Evolutionary conservation across 2,113 vertebrate species (phyloP).

Genomic region (Cricetomys ansorgei): DNA sequence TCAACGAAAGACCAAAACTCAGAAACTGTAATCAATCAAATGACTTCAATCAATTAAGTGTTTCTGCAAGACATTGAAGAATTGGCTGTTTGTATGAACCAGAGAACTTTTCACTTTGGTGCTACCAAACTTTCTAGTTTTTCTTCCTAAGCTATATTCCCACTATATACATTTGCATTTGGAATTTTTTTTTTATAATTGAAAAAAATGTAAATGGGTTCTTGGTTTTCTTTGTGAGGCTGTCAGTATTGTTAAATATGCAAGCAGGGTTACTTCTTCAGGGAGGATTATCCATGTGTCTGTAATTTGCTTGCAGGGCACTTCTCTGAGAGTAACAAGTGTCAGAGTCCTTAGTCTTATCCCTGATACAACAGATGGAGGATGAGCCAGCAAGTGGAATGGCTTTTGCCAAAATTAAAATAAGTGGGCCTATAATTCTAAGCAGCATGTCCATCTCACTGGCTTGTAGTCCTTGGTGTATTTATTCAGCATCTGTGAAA

Average conservation of each 20-base stretch:
- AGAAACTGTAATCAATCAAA: constrained; percentile 26
- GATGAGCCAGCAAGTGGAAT: neutral
- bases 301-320: neutral
- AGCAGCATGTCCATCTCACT: neutral
- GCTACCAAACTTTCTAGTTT: neutral
- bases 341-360: neutral
- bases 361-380: neutral
- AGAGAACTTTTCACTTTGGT: neutral
- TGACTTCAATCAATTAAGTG: constrained; percentile 8
- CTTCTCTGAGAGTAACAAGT: neutral
- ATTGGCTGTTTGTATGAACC: neutral
- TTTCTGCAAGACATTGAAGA: neutral
- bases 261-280: neutral
- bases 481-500: neutral
- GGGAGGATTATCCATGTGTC: neutral
- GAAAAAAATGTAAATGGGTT: neutral
- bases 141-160: neutral
- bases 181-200: neutral
- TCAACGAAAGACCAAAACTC: neutral
- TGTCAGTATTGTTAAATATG: neutral
- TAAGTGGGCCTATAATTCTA: neutral
- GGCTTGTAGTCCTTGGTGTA: neutral
- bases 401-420: neutral
- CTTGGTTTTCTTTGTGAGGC: neutral
- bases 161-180: neutral